Evolutionary conservation across 2,113 vertebrate species (phyloP).

Genomic region (Murina feae): DNA sequence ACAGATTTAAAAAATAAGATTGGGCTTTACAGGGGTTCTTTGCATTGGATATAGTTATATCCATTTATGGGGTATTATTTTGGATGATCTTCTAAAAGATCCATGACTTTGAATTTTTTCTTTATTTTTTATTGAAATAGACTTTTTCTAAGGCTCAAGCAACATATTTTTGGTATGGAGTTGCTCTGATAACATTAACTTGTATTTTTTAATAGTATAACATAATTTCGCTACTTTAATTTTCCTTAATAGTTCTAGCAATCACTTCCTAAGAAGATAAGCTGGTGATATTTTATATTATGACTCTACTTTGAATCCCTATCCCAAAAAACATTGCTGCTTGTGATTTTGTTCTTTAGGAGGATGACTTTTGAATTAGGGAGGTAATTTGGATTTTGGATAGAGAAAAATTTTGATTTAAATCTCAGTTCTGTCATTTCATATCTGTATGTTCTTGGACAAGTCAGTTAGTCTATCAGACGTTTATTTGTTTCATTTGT

Average conservation of each 20-base stretch:
- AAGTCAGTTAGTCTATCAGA: not conserved
- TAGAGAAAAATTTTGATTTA: not conserved
- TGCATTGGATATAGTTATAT: not conserved
- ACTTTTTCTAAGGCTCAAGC: not conserved
- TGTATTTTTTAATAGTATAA: not conserved
- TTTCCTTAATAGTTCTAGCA: not conserved
- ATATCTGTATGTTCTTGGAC: not conserved
- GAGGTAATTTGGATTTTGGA: not conserved
- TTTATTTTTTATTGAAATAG: constrained; percentile 9
- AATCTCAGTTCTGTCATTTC: not conserved
- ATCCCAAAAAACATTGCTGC: not conserved
- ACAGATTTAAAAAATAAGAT: not conserved
- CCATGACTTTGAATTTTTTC: not conserved
- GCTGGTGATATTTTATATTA: not conserved
- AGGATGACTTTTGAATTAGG: not conserved
- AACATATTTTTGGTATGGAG: not conserved
- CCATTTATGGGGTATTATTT: not conserved
- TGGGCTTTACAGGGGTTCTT: not conserved
- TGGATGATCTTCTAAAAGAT: not conserved
- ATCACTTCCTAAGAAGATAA: not conserved
- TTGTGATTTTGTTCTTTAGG: not conserved
- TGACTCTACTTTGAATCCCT: not conserved
- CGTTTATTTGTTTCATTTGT: not conserved
- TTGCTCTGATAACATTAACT: not conserved
- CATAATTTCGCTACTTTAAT: not conserved